Evolutionary conservation across 2,888 invertebrate species (phyloP).

Genomic region (Tenthredo livida): DNA sequence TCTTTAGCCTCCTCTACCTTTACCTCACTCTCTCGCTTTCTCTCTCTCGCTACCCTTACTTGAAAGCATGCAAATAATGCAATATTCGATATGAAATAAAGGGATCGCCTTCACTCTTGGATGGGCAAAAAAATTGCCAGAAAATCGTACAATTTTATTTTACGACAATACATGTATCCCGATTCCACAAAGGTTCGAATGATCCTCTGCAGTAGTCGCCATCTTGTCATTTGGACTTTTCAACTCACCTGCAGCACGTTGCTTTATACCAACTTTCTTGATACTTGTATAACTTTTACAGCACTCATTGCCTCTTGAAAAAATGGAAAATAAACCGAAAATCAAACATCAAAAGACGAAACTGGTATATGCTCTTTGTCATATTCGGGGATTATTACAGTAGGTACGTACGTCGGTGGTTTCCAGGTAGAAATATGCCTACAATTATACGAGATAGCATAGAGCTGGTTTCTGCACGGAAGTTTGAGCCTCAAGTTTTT

Average conservation of each 20-base stretch:
- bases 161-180: constrained; percentile 13
- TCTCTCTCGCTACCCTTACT: neutral
- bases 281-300: constrained; percentile 14
- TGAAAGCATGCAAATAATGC: constrained; percentile 48
- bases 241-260: constrained; percentile 8
- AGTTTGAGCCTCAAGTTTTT: constrained; percentile 21
- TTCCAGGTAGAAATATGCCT: neutral
- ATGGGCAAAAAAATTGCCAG: constrained; percentile 19
- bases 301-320: neutral
- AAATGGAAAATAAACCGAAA: neutral
- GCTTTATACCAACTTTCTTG: neutral
- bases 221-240: constrained; percentile 25
- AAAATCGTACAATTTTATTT: constrained; percentile 25
- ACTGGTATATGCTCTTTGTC: neutral
- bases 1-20: constrained; percentile 2
- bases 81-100: constrained; percentile 49
- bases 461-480: neutral
- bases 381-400: neutral
- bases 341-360: neutral
- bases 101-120: constrained; percentile 18
- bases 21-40: neutral
- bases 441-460: neutral
- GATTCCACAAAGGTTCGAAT: neutral
- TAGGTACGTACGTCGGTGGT: neutral
- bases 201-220: neutral